These are phyloP conservation scores for Syngnathus floridae DNA, from an alignment of 2,113 vertebrate species.

Conservation along the genomic window DNA sequence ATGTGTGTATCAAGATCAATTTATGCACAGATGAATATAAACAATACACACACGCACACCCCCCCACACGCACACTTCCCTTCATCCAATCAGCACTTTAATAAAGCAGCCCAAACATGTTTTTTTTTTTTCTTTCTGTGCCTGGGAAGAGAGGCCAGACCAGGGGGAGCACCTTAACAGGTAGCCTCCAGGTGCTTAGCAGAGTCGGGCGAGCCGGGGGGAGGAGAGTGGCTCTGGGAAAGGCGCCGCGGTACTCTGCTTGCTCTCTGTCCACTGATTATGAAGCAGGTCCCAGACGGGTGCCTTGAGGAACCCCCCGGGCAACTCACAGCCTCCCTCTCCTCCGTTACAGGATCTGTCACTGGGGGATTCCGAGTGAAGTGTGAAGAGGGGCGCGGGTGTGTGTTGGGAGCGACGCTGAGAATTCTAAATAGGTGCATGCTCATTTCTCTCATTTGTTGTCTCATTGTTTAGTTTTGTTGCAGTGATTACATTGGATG, in stretches of 20 bases:
- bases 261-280: conserved; percentile 73
- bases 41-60: conserved; percentile 16
- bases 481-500: conserved; percentile 32
- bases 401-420: conserved; percentile 44
- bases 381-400: conserved; percentile 59
- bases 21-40: conserved; percentile 31
- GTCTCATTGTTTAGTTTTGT: conserved; percentile 53
- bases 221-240: conserved; percentile 62
- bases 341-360: conserved; percentile 70
- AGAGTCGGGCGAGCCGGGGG: conserved; percentile 58
- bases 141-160: conserved; percentile 61
- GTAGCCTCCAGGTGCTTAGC: conserved; percentile 69
- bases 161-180: conserved; percentile 68
- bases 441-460: conserved; percentile 56
- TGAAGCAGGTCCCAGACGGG: conserved; percentile 72
- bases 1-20: conserved; percentile 26
- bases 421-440: conserved; percentile 63
- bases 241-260: conserved; percentile 62
- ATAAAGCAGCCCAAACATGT: conserved; percentile 50
- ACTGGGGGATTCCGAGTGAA: conserved; percentile 67
- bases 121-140: conserved; percentile 38
- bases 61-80: neutral
- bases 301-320: conserved; percentile 71
- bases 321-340: conserved; percentile 70
- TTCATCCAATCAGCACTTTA: conserved; percentile 35